Percentiles rank a stretch among this genome's conserved stretches.
These are phyloP conservation scores for Electrophaes corylata DNA, from an alignment of 2,888 invertebrate genomes.

Conservation along the genomic window DNA sequence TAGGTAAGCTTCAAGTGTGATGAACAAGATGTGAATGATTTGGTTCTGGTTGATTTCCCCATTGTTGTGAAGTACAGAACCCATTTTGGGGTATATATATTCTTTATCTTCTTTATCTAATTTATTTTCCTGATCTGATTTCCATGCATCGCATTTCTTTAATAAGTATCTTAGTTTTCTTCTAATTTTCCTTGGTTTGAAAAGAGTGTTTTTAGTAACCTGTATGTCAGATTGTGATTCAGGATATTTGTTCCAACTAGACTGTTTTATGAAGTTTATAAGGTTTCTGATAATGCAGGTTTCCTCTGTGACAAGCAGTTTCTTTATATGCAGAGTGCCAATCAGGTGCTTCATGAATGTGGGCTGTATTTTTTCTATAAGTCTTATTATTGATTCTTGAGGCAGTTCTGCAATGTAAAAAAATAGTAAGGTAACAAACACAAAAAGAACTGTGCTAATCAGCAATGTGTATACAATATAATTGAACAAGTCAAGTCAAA, in stretches of 20 bases:
- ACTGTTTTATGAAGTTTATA: conserved; percentile 53
- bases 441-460: too few species aligned
- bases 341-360: conserved; percentile 64
- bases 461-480: too few species aligned
- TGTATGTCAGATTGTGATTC: conserved; percentile 42
- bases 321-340: conserved; percentile 54
- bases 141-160: conserved; percentile 45
- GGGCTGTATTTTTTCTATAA: conserved; percentile 68
- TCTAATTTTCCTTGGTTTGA: conserved; percentile 47
- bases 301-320: conserved; percentile 52
- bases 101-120: conserved; percentile 23
- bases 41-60: conserved; percentile 45
- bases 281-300: conserved; percentile 57
- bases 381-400: conserved; percentile 54
- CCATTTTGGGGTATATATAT: conserved; percentile 48
- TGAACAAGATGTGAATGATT: conserved; percentile 59
- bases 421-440: conserved; percentile 2
- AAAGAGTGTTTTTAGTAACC: conserved; percentile 42
- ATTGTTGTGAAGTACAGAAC: conserved; percentile 2
- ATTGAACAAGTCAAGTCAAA: too few species aligned
- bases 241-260: conserved; percentile 53
- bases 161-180: conserved; percentile 46
- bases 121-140: conserved; percentile 11
- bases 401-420: conserved; percentile 63
- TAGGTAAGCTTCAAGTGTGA: conserved; percentile 66